Percentiles rank a stretch among this genome's conserved stretches.
Evolutionary conservation across 2,113 vertebrate species (phyloP).

Genomic region (Cavia aperea): DNA sequence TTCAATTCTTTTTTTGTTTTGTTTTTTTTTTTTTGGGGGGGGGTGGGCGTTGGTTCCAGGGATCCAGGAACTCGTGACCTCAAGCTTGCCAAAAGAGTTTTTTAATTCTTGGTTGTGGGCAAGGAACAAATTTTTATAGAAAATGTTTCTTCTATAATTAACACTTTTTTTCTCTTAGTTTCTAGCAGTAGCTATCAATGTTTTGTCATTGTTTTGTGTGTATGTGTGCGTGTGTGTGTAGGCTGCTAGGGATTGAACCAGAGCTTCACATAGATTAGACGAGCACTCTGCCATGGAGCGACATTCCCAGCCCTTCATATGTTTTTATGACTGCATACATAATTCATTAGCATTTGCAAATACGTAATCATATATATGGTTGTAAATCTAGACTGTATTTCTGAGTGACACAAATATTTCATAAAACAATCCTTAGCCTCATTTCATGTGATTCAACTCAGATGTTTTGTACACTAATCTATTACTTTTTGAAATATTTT

Average conservation of each 20-base stretch:
- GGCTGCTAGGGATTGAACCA: not conserved
- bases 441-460: not conserved
- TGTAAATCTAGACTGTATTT: not conserved
- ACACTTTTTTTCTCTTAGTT: not conserved
- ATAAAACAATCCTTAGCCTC: constrained; percentile 14
- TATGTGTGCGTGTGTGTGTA: not conserved
- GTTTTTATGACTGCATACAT: not conserved
- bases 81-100: not conserved
- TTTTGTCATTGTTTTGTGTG: not conserved
- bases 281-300: not conserved
- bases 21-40: no score
- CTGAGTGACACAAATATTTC: not conserved
- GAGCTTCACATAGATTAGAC: not conserved
- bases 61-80: no score
- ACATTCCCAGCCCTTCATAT: not conserved
- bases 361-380: not conserved
- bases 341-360: constrained; percentile 8
- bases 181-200: not conserved
- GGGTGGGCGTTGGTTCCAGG: no score
- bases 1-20: no score
- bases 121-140: not conserved
- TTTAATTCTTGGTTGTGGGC: not conserved
- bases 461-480: not conserved
- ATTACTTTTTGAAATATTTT: not conserved
- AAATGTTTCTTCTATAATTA: not conserved